Base-by-base conservation (phyloP, 2,797 vertebrate genomes). In the Crypturellus tataupa region DNA sequence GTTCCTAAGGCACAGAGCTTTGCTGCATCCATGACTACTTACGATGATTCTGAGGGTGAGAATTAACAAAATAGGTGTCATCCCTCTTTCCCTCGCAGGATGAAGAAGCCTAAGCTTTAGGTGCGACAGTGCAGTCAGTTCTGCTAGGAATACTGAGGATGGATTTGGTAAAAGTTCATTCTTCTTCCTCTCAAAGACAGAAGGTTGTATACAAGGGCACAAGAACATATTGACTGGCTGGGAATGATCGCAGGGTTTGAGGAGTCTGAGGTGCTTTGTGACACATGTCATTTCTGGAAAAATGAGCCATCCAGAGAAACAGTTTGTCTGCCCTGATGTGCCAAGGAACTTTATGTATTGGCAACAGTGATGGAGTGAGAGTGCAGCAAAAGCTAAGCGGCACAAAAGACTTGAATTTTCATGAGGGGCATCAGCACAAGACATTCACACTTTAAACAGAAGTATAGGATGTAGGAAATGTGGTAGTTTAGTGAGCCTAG, bases 231-330 rank as follows among this genome's bases (percentile, higher is more conserved):
- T 96, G 96, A 89, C 84, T 94, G 91, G 69, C 84, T 92, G 77
- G 92, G 89, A 95, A 95, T 93, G 96, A 97, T 96, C 95, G 90
- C 73, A 68, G 96, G 92, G 89, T 96, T 96, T 96, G 90, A 95
- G 92, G 92, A 97, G 90, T 95, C 90, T 95, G 88, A 96, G 95
- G 92, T 97, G 95, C 95, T 94, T 97, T 97, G 96, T 69, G 95
- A 97, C 96, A 97, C 96, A 93, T 97, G 97, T 97, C 97, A 97
- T 96, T 97, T 96, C 94, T 97, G 93, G 91, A 97, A 97, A 97
- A 97, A 97, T 96, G 96, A 97, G 81, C 93, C 89, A 87, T 97
- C 96, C 95, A 97, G 94, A 95, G 96, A 90, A 96, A 96, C 95
- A 84, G 94, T 95, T 97, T 88, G 90, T 97, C 92, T 97, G 95